Conservation (phyloP, 2,888 invertebrate genomes). For the Drosophila lutescens region DNA sequence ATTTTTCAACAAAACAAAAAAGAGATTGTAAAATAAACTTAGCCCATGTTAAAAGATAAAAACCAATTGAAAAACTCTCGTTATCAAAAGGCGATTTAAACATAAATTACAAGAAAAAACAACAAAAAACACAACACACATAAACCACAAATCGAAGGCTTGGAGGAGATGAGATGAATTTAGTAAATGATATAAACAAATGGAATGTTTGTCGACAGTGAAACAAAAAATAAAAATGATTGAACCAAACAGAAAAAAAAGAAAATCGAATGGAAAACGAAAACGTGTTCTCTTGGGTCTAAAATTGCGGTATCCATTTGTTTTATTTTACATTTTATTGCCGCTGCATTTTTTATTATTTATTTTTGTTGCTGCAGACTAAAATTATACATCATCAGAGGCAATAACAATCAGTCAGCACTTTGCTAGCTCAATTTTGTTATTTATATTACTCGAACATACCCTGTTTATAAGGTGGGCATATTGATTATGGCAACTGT, state of each 20-base stretch:
- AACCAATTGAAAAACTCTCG: constrained; percentile 22
- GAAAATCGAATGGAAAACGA: constrained; percentile 31
- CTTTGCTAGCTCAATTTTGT: constrained; percentile 18
- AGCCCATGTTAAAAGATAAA: constrained; percentile 30
- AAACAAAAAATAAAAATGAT: constrained; percentile 52
- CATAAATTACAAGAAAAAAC: background rate
- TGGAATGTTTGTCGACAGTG: constrained; percentile 40
- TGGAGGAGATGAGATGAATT: constrained; percentile 16
- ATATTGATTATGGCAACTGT: background rate
- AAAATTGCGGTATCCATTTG: background rate
- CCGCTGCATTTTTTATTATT: background rate
- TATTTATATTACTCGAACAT: constrained; percentile 15
- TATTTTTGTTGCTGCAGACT: constrained; percentile 8
- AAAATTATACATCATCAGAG: constrained; percentile 34
- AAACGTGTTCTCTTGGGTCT: constrained; percentile 21
- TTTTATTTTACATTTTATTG: background rate
- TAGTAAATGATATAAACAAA: constrained; percentile 23
- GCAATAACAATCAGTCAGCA: constrained; percentile 31
- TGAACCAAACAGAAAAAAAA: constrained; percentile 12
- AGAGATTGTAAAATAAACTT: constrained; percentile 39
- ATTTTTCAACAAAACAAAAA: constrained; percentile 39
- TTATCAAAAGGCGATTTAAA: constrained; percentile 33
- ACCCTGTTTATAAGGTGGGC: background rate
- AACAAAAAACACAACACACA: constrained; percentile 10
- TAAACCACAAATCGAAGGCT: constrained; percentile 28